Evolutionary conservation across 23 tunicate genomes (phyloP).

Genomic region (Botrylloides violaceus): DNA sequence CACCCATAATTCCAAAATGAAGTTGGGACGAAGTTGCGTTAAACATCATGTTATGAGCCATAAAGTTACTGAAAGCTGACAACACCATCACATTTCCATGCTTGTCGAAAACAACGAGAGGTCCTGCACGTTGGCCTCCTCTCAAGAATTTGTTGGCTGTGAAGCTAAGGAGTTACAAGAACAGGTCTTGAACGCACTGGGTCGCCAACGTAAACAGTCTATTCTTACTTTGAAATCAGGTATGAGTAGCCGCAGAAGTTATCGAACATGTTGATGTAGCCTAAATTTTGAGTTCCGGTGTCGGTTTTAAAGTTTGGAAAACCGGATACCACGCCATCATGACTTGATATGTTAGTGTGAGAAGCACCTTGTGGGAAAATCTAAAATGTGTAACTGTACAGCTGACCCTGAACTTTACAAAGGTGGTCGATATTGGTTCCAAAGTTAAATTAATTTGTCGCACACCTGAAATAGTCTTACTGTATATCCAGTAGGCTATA

Average conservation of each 20-base stretch:
- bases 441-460: too few relatives aligned
- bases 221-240: constrained; percentile 40
- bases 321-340: constrained; percentile 32
- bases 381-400: neutral
- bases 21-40: constrained; percentile 22
- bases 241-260: constrained; percentile 58
- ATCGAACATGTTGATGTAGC: constrained; percentile 39
- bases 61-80: constrained; percentile 69
- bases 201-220: constrained; percentile 1
- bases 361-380: constrained; percentile 44
- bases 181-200: neutral
- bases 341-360: constrained; percentile 46
- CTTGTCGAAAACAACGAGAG: constrained; percentile 55
- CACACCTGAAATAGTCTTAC: too few relatives aligned
- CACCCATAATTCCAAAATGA: constrained; percentile 70
- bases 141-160: constrained; percentile 1
- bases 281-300: constrained; percentile 15
- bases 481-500: too few relatives aligned
- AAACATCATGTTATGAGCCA: constrained; percentile 71
- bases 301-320: constrained; percentile 58
- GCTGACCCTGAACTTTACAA: neutral
- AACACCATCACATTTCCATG: constrained; percentile 42
- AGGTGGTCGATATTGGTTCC: too few relatives aligned
- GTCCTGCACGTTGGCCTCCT: constrained; percentile 63
- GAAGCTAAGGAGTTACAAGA: neutral